Conservation (phyloP, 1,140 invertebrate genomes). For the Periplaneta americana region DNA sequence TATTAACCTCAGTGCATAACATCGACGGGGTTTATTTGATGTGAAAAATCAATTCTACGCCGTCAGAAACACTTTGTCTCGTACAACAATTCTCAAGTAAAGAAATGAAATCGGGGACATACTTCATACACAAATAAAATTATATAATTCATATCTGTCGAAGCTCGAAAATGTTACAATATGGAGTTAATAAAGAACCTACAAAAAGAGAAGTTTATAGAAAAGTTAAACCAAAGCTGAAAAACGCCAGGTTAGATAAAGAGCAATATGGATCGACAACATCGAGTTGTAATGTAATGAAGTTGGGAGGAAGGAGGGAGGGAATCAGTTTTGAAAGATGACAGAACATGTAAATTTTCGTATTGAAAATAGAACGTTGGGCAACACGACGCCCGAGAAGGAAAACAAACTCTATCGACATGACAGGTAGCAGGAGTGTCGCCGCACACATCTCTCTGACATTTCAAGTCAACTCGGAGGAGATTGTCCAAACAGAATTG, state of each 20-base stretch:
- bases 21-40: too few species aligned
- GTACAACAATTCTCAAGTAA: too few species aligned
- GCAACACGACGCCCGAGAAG: neutral
- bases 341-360: neutral
- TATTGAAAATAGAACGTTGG: neutral
- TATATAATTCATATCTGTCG: too few species aligned
- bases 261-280: neutral
- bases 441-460: neutral
- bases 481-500: conserved; percentile 19
- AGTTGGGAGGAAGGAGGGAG: neutral
- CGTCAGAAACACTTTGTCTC: too few species aligned
- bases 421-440: neutral
- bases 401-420: neutral
- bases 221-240: too few species aligned
- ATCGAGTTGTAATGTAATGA: neutral
- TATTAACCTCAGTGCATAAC: too few species aligned
- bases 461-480: neutral
- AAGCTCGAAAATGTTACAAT: too few species aligned
- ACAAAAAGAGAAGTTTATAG: too few species aligned
- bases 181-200: too few species aligned
- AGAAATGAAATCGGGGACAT: too few species aligned
- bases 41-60: too few species aligned
- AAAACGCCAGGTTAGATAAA: neutral
- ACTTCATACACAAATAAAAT: too few species aligned
- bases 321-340: neutral